Base-by-base conservation (phyloP, 2,888 invertebrate genomes). In the Torymus texanus region DNA sequence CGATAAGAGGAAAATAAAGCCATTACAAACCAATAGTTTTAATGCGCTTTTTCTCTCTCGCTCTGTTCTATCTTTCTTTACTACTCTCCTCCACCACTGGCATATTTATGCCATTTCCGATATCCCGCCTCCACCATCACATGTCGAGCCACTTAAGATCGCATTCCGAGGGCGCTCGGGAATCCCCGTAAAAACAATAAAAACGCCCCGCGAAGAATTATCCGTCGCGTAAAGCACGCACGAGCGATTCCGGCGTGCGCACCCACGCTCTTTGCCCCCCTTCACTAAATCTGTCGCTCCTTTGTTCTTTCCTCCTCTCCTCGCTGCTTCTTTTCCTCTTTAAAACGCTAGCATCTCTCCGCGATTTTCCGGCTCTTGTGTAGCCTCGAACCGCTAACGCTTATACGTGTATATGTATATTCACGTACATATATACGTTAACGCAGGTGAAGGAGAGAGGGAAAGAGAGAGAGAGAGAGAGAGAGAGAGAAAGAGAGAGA, bases 121-220 rank as follows among this genome's bases (percentile, higher is more conserved):
- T 67, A 67, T 81, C 75, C 75, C 80, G 70, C 78, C 81, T 78
- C 24, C 75, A 66, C 82, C 80, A 82, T 84, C 83, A 84, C 82
- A 83, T 82, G 80, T 83, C 84, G 62, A 78, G 77, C 79, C 82
- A 83, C 82, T 83, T 83, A 84, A 78, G 78, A 78, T 81, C 78
- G 79, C 79, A 83, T 84, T 84, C 68, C 76, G 81, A 82, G 81
- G 77, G 83, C 77, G 78, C 66, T 77, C 55, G n/a, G 65, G 71
- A 72, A 84, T 84, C 84, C 83, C 79, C 80, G 79, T 83, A 71
- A 81, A 85, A 84, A 85, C 84, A 85, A 85, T 85, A 85, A 86
- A 86, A 86, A 85, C 82, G 83, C 84, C 83, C 84, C 82, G 82
- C 75, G 78, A 85, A 86, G 83, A 86, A 86, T 87, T 85, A 86